These are phyloP conservation scores for Caenorhabditis doughertyi DNA, from an alignment of 2,888 invertebrate species.

Conservation along the genomic window DNA sequence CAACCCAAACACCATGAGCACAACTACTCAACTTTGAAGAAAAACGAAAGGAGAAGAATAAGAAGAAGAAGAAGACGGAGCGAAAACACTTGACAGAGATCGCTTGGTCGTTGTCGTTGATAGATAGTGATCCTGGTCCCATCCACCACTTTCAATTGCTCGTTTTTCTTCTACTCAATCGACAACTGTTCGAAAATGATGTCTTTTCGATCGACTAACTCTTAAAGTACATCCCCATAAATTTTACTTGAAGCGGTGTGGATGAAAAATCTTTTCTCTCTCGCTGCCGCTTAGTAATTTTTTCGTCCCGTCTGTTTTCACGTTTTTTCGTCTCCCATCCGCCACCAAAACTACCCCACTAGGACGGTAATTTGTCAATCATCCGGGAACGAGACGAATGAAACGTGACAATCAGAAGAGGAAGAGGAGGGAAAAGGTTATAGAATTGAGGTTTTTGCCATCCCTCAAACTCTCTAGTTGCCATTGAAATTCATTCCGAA, in stretches of 20 bases:
- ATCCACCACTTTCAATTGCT: background rate
- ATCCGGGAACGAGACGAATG: constrained; percentile 54
- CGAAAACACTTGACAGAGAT: constrained; percentile 51
- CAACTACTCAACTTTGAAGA: constrained; percentile 6
- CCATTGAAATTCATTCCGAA: background rate
- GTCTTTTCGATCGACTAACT: constrained; percentile 40
- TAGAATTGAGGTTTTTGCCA: constrained; percentile 30
- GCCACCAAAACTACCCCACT: constrained; percentile 37
- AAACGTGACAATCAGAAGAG: constrained; percentile 53
- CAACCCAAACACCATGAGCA: constrained; percentile 1
- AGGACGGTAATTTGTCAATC: constrained; percentile 59
- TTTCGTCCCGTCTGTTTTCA: constrained; percentile 17
- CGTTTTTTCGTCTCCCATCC: constrained; percentile 8
- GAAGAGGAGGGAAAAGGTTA: constrained; percentile 6
- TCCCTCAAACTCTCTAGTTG: background rate
- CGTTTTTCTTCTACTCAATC: constrained; percentile 6
- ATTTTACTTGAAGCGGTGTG: background rate
- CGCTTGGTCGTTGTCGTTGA: constrained; percentile 8
- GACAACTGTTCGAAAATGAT: constrained; percentile 23
- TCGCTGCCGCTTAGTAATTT: background rate
- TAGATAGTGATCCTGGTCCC: constrained; percentile 7
- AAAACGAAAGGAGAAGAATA: background rate
- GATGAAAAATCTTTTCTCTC: constrained; percentile 1
- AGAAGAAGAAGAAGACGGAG: background rate
- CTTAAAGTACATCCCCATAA: constrained; percentile 43